Evolutionary conservation across 2,888 invertebrate genomes (phyloP).

Genomic region (Dolichopus griseipennis): DNA sequence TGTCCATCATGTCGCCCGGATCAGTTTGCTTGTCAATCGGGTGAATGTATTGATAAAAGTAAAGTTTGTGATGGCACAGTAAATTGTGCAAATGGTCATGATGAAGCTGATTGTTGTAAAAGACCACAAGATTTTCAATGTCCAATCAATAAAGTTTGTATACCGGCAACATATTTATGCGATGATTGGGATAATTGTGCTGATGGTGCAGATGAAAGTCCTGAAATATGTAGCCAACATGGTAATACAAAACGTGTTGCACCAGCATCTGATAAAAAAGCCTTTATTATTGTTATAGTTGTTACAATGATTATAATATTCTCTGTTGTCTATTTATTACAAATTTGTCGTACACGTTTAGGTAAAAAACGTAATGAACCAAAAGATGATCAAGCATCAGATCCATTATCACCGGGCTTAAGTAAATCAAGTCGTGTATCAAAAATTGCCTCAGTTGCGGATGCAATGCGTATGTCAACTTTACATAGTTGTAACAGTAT

Average conservation of each 20-base stretch:
- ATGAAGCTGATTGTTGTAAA: conserved; percentile 61
- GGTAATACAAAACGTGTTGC: conserved; percentile 43
- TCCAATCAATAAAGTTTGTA: conserved; percentile 63
- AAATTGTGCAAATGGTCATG: conserved; percentile 60
- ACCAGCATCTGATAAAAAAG: conserved; percentile 45
- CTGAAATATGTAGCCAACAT: conserved; percentile 50
- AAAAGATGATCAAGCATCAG: conserved; percentile 55
- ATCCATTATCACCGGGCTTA: conserved; percentile 52
- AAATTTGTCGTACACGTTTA: conserved; percentile 48
- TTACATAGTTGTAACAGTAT: conserved; percentile 53
- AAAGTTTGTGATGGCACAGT: conserved; percentile 55
- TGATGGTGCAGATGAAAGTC: conserved; percentile 71
- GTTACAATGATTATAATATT: conserved; percentile 50
- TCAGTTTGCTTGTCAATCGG: conserved; percentile 53
- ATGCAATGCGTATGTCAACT: conserved; percentile 56
- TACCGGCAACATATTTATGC: conserved; percentile 58
- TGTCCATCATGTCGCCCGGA: conserved; percentile 61
- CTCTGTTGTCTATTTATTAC: conserved; percentile 47
- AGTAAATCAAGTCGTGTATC: conserved; percentile 41
- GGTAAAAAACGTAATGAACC: conserved; percentile 47
- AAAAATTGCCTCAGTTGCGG: conserved; percentile 45
- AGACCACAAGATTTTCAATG: conserved; percentile 57
- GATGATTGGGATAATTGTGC: conserved; percentile 70
- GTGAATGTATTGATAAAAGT: conserved; percentile 53
- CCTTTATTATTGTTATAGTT: conserved; percentile 50